A percentile compares a stretch with the other conserved stretches of the same genome.
phyloP scores from a whole-genome alignment of 2,888 invertebrate species.

The Drosophila ezoana region DNA sequence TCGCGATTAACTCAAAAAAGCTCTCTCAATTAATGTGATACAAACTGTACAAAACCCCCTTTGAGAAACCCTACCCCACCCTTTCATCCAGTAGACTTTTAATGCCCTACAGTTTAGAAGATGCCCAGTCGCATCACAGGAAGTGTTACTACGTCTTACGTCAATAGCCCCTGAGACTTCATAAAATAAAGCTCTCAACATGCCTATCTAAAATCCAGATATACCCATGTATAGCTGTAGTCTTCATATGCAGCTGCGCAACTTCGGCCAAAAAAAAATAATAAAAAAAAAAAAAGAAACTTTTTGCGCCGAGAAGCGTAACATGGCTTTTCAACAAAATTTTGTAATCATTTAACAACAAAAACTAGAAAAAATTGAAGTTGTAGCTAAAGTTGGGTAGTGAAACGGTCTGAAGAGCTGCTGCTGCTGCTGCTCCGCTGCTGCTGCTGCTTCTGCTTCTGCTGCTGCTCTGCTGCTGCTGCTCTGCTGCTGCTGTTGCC shows the following conservation, averaged over 20 bases:
- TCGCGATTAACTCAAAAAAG: too few species aligned
- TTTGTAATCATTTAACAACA: constrained; percentile 78
- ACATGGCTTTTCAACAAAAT: constrained; percentile 79
- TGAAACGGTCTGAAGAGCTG: constrained; percentile 55
- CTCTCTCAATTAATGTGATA: too few species aligned
- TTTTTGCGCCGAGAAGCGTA: constrained; percentile 79
- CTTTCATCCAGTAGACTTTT: not conserved
- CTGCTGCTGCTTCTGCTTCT: constrained; percentile 3
- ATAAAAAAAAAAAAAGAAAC: constrained; percentile 62
- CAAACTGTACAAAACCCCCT: too few species aligned
- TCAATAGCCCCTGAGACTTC: constrained; percentile 49
- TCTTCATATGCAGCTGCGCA: constrained; percentile 69
- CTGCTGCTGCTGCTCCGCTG: constrained; percentile 6
- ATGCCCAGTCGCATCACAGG: constrained; percentile 49
- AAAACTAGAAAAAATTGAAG: constrained; percentile 32
- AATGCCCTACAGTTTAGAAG: not conserved
- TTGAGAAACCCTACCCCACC: too few species aligned
- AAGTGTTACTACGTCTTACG: constrained; percentile 63
- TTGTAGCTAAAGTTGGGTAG: constrained; percentile 49
- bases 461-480: constrained; percentile 9
- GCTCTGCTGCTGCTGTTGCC: not conserved
- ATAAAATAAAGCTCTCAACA: constrained; percentile 30
- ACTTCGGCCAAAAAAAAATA: constrained; percentile 29
- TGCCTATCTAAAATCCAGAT: constrained; percentile 18
- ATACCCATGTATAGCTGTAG: constrained; percentile 4